Conservation (phyloP, 1,140 invertebrate genomes). For the Cotesia typhae region DNA sequence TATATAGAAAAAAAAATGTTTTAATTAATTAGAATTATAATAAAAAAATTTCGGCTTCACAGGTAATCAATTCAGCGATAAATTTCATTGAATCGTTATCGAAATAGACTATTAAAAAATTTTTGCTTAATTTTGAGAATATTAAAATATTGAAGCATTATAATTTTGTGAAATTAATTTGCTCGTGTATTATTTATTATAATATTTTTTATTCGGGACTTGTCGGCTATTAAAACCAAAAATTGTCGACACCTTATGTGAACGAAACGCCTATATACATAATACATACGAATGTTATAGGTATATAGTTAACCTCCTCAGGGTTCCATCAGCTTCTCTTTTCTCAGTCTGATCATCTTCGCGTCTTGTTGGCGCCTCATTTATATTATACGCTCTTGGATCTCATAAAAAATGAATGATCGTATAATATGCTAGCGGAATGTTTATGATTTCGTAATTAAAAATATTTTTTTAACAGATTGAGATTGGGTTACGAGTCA, state of each 20-base stretch:
- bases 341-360: slow-evolving; percentile 24
- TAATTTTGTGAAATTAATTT: not conserved
- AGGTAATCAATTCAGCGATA: not conserved
- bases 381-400: slow-evolving; percentile 28
- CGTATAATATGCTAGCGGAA: slow-evolving; percentile 22
- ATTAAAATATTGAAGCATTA: not conserved
- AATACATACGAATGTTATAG: too few species aligned
- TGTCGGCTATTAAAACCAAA: slow-evolving; percentile 16
- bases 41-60: not conserved
- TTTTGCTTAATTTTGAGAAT: not conserved
- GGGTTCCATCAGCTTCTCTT: not conserved
- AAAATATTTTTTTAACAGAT: slow-evolving; percentile 19
- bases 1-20: too few species aligned
- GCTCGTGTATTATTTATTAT: not conserved
- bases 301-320: slow-evolving; percentile 10
- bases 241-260: slow-evolving; percentile 31
- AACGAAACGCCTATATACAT: slow-evolving; percentile 21
- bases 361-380: slow-evolving; percentile 37
- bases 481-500: too few species aligned
- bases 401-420: slow-evolving; percentile 37
- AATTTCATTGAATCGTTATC: not conserved
- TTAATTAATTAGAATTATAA: too few species aligned
- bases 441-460: slow-evolving; percentile 38
- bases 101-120: not conserved
- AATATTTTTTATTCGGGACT: not conserved